Conservation (phyloP, 2,797 vertebrate species). For the Sciurus carolinensis region DNA sequence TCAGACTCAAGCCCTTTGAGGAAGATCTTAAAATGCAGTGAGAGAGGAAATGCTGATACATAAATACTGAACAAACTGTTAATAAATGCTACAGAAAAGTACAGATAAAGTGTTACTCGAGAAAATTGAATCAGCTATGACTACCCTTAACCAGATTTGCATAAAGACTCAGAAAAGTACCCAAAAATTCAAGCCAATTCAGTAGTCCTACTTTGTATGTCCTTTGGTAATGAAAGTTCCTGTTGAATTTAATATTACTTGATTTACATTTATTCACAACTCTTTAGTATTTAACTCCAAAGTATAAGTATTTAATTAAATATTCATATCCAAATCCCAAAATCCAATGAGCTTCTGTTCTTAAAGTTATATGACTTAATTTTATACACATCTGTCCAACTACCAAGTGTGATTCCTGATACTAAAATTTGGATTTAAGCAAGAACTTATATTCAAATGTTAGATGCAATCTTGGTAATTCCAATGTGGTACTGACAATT, state of each 20-base stretch:
- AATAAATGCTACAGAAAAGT: conserved; percentile 31
- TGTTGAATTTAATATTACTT: neutral
- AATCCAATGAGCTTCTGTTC: conserved; percentile 35
- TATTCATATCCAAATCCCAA: neutral
- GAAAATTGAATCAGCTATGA: conserved; percentile 41
- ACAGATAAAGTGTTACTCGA: neutral
- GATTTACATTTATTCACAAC: conserved; percentile 28
- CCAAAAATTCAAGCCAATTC: neutral
- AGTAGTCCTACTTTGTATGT: neutral
- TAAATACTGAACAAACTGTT: neutral
- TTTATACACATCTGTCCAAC: neutral
- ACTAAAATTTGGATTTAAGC: neutral
- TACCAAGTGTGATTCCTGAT: conserved; percentile 24
- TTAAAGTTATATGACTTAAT: conserved; percentile 49
- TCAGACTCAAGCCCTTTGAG: neutral
- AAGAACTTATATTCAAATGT: neutral
- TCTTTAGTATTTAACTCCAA: conserved; percentile 48
- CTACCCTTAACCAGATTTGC: conserved; percentile 2
- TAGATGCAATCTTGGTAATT: neutral
- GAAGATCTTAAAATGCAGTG: conserved; percentile 34
- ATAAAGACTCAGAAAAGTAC: neutral
- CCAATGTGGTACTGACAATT: neutral
- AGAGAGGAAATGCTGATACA: neutral
- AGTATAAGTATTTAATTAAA: conserved; percentile 37
- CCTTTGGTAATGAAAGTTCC: neutral